Conservation (phyloP, 1,140 invertebrate genomes). For the Portunus trituberculatus region DNA sequence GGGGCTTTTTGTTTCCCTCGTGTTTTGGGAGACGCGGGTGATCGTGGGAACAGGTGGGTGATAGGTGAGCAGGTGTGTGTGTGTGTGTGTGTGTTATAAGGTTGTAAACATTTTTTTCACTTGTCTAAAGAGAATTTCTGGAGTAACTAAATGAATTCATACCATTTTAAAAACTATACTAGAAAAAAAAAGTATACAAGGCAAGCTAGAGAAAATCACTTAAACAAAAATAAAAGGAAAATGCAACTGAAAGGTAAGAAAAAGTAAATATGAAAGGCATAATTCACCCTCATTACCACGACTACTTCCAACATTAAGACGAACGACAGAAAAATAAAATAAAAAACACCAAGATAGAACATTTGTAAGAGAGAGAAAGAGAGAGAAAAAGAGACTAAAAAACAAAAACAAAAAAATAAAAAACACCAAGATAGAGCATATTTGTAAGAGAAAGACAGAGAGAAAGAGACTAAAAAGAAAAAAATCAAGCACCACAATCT, state of each 20-base stretch:
- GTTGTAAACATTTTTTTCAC: no score
- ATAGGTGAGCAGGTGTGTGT: background rate
- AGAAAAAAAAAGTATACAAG: no score
- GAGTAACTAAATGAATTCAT: no score
- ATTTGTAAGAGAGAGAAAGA: background rate
- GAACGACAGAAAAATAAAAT: background rate
- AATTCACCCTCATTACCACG: background rate
- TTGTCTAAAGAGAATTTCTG: no score
- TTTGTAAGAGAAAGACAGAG: background rate
- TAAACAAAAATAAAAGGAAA: background rate
- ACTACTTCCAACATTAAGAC: background rate
- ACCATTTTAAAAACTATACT: no score
- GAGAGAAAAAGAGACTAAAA: background rate
- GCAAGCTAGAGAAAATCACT: no score
- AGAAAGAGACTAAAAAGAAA: background rate
- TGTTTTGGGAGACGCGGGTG: background rate
- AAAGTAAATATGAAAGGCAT: background rate
- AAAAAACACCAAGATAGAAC: background rate
- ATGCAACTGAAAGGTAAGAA: background rate
- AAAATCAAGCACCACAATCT: background rate
- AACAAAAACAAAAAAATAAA: background rate
- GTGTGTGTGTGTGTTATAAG: slow-evolving; percentile 22
- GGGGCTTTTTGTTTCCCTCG: background rate
- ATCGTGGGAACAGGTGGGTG: background rate
- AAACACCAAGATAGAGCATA: background rate